Percentiles rank a stretch among this genome's conserved stretches.
phyloP scores from a whole-genome alignment of 1,140 invertebrate genomes.

The Araneus ventricosus region DNA sequence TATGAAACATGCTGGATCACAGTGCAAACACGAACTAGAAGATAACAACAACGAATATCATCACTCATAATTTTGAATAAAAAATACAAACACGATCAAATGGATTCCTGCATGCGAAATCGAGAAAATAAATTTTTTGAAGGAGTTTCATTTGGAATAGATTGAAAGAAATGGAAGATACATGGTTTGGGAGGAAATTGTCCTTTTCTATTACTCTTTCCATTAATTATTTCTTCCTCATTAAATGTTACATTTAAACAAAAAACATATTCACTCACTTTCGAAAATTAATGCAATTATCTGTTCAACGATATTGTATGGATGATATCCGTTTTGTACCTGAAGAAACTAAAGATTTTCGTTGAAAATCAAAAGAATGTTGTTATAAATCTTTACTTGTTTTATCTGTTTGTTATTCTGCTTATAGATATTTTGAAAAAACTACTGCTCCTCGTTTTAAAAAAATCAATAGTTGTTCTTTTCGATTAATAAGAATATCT shows the following conservation, averaged over 20 bases:
- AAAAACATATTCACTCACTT: neutral
- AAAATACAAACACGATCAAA: neutral
- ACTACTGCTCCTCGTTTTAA: too few species aligned
- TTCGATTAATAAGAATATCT: too few species aligned
- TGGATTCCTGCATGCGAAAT: neutral
- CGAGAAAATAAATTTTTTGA: neutral
- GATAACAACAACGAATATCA: neutral
- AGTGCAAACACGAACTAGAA: neutral
- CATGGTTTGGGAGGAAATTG: slow-evolving; percentile 22
- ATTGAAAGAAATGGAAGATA: neutral
- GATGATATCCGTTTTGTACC: neutral
- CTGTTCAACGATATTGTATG: neutral
- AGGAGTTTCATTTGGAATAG: neutral
- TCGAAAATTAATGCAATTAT: slow-evolving; percentile 17
- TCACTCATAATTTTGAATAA: neutral
- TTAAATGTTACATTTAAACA: slow-evolving; percentile 13
- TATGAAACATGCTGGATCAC: neutral
- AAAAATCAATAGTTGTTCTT: too few species aligned
- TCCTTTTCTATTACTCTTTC: neutral
- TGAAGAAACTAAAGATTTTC: neutral
- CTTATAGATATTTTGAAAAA: too few species aligned
- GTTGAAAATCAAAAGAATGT: too few species aligned
- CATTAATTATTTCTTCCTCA: slow-evolving; percentile 18
- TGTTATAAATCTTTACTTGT: neutral
- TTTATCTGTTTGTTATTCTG: neutral